Conservation (phyloP, 2,113 vertebrate genomes). For the Rattus rattus region DNA sequence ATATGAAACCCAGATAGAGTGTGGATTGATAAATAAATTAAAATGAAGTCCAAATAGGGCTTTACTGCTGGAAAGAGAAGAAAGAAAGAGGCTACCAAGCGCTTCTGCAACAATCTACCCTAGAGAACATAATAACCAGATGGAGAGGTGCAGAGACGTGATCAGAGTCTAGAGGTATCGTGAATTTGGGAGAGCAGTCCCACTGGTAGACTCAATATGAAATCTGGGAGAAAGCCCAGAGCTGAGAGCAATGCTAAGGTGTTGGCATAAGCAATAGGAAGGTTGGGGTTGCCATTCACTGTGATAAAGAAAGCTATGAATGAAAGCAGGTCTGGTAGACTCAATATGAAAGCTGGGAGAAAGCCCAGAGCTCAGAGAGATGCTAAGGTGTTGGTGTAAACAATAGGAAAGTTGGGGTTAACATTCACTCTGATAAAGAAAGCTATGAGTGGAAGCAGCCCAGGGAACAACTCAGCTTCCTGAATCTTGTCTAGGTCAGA, state of each 20-base stretch:
- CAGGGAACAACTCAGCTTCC: not conserved
- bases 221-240: not conserved
- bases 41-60: not conserved
- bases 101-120: not conserved
- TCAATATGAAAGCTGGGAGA: not conserved
- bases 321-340: not conserved
- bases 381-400: not conserved
- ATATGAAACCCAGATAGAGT: not conserved
- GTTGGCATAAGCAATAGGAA: not conserved
- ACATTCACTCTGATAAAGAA: not conserved
- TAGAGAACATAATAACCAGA: not conserved
- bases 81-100: not conserved
- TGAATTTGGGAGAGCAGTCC: not conserved
- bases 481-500: not conserved
- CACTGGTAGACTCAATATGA: not conserved
- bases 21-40: not conserved
- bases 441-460: not conserved
- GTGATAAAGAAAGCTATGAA: not conserved
- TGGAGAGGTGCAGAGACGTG: not conserved
- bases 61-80: not conserved
- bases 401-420: not conserved
- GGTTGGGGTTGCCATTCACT: not conserved
- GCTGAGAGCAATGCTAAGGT: not conserved
- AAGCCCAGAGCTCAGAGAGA: not conserved
- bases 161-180: not conserved